phyloP scores from a whole-genome alignment of 1,140 invertebrate genomes.

The Bursaphelenchus mucronatus region DNA sequence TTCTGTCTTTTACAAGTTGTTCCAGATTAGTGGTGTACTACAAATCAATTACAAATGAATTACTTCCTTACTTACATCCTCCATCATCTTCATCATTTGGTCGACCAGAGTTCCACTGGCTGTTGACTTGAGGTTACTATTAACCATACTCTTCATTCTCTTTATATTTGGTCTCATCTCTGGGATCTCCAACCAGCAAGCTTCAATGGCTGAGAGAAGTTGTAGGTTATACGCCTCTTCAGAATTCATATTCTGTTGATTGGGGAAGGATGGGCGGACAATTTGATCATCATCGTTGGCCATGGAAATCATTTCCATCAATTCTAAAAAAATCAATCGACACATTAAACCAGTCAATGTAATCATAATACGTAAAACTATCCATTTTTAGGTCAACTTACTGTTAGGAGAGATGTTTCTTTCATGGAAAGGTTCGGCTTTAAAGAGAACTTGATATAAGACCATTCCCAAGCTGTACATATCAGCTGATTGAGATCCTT shows the following conservation, averaged over 20 bases:
- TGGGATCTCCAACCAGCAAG: constrained; percentile 59
- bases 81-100: constrained; percentile 62
- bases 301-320: constrained; percentile 56
- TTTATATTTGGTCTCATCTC: constrained; percentile 60
- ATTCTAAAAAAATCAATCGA: constrained; percentile 36
- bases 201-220: constrained; percentile 56
- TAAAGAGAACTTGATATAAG: constrained; percentile 56
- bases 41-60: neutral
- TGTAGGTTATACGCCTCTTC: constrained; percentile 54
- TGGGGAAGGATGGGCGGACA: constrained; percentile 53
- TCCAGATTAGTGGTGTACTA: constrained; percentile 54
- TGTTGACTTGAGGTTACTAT: constrained; percentile 56
- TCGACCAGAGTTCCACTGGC: constrained; percentile 53
- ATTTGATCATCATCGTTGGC: constrained; percentile 58
- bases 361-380: no score
- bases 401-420: constrained; percentile 14
- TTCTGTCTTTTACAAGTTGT: constrained; percentile 53
- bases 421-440: constrained; percentile 49
- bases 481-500: constrained; percentile 50
- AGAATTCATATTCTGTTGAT: constrained; percentile 33
- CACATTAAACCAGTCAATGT: neutral
- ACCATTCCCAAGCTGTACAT: constrained; percentile 57
- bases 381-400: constrained; percentile 4
- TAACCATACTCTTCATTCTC: constrained; percentile 55
- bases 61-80: constrained; percentile 35